These are phyloP conservation scores for Drosophila tanythrix DNA, from an alignment of 2,888 invertebrate species.

Conservation along the genomic window DNA sequence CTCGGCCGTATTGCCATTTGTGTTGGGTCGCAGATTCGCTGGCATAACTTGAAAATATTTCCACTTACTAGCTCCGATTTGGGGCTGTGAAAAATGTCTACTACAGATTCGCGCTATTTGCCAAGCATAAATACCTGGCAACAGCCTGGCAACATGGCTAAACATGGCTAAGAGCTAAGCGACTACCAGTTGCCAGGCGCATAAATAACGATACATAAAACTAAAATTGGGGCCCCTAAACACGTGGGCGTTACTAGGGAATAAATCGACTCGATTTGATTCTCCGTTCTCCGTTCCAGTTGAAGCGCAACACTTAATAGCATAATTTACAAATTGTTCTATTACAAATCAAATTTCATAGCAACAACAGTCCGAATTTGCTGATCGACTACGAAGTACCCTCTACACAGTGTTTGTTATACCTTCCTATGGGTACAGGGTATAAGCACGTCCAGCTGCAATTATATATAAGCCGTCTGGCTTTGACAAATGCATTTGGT, in stretches of 20 bases:
- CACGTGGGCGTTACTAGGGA: slow-evolving; percentile 72
- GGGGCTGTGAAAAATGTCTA: slow-evolving; percentile 32
- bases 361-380: background rate
- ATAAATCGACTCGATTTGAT: background rate
- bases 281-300: background rate
- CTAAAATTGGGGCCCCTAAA: slow-evolving; percentile 26
- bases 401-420: background rate
- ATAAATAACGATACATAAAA: slow-evolving; percentile 68
- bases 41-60: slow-evolving; percentile 49
- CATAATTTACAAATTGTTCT: slow-evolving; percentile 49
- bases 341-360: slow-evolving; percentile 39
- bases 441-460: slow-evolving; percentile 36
- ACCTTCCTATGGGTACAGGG: slow-evolving; percentile 2
- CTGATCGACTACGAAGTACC: background rate
- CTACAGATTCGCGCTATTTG: slow-evolving; percentile 54
- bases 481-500: slow-evolving; percentile 46
- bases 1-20: slow-evolving; percentile 86
- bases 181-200: slow-evolving; percentile 65
- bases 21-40: slow-evolving; percentile 55
- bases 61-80: slow-evolving; percentile 9
- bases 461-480: slow-evolving; percentile 60
- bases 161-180: slow-evolving; percentile 29
- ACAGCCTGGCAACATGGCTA: slow-evolving; percentile 55
- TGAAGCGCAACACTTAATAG: slow-evolving; percentile 15
- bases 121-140: slow-evolving; percentile 48